Evolutionary conservation across 2,113 vertebrate genomes (phyloP), one percentile per base, ranked within the genome.

Genomic region (Erinaceus europaeus): DNA sequence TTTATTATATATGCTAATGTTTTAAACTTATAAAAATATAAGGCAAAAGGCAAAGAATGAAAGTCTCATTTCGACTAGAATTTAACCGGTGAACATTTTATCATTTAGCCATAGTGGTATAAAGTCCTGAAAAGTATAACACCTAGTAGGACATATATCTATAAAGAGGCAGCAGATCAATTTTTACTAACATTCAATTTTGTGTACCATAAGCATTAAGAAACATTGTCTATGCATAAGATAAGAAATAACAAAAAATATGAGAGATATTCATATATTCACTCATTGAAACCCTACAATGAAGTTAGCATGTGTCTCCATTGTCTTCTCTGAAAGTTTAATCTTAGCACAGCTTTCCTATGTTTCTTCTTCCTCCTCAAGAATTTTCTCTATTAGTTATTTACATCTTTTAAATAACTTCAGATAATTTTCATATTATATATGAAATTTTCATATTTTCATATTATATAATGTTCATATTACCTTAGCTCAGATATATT

Each of bases 341-440:
- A n/a, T 44, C 17, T 77, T 52, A 27, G 27, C 11, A 25, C 5
- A 32, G 8, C 1, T 67, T 85, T 79, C 65, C n/a, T 71, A 25
- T 77, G 68, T 76, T 84, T 91, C 42, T 74, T 25, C 69, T 81
- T 71, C 57, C 53, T 84, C 44, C 69, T 85, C 59, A 40, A 89
- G 53, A 90, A 84, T 93, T 73, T 85, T 94, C 71, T 55, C 53
- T 71, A 38, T 15, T 78, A 91, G 55, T 72, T 94, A 86, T 94
- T 93, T 91, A 88, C 29, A 69, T 80, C 80, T 84, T 95, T 83
- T 65, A 94, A 42, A 89, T 92, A 91, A 92, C 83, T 92, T 44
- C 52, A 87, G 72, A 82, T 86, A 21, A 67, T 74, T 90, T 91
- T 91, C 50, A 46, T n/a, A n/a, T n/a, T n/a, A n/a, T n/a, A n/a